These are phyloP conservation scores for Pemphredon lugubris DNA, from an alignment of 2,888 invertebrate species.

Conservation along the genomic window DNA sequence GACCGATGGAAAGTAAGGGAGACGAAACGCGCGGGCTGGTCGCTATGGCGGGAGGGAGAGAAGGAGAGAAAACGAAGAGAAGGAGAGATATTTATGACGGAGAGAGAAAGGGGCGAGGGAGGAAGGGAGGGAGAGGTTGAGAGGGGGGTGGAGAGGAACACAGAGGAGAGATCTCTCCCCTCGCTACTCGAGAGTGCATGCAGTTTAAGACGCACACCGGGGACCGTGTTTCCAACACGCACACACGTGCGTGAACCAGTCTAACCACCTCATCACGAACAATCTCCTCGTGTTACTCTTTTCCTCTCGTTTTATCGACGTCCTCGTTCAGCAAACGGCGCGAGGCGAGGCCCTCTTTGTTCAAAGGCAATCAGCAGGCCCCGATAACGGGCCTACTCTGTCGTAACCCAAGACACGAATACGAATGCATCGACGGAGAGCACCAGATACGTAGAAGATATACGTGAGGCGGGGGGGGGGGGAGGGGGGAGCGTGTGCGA, in stretches of 20 bases:
- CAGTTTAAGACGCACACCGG: constrained; percentile 70
- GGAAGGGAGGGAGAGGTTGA: constrained; percentile 17
- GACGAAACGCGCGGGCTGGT: too few relatives aligned
- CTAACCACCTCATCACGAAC: constrained; percentile 81
- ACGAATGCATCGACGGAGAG: constrained; percentile 73
- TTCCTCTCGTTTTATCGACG: constrained; percentile 67
- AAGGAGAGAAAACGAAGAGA: not conserved
- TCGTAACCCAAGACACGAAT: constrained; percentile 82
- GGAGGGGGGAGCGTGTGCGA: not conserved
- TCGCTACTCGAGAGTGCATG: constrained; percentile 57
- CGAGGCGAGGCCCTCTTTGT: constrained; percentile 72
- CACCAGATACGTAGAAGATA: constrained; percentile 55
- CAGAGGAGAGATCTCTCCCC: constrained; percentile 54
- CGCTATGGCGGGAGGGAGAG: too few relatives aligned
- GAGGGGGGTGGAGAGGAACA: constrained; percentile 22
- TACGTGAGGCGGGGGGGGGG: constrained; percentile 18
- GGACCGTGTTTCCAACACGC: constrained; percentile 63
- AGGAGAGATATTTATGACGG: constrained; percentile 28
- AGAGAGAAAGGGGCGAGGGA: constrained; percentile 4
- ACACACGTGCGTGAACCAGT: constrained; percentile 78
- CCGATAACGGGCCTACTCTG: constrained; percentile 80
- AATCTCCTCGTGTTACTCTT: constrained; percentile 79
- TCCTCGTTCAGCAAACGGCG: constrained; percentile 68
- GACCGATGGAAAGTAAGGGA: constrained; percentile 17
- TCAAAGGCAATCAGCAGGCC: constrained; percentile 78